These are phyloP conservation scores for Bellardia pandia DNA, from an alignment of 2,888 invertebrate species.

Conservation along the genomic window DNA sequence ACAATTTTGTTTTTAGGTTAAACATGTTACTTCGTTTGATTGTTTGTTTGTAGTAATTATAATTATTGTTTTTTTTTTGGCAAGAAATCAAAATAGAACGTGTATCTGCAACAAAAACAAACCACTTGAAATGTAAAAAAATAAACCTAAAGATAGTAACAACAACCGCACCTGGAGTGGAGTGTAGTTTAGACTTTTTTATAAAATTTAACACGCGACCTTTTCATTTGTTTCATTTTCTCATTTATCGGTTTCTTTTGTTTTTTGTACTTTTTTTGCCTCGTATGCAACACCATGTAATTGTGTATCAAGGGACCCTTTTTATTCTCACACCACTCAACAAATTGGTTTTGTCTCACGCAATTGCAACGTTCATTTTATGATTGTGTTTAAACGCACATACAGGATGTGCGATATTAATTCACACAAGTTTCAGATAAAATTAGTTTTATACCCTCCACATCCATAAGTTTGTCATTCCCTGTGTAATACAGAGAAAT, in stretches of 20 bases:
- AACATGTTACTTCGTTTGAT: conserved; percentile 22
- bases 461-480: no score
- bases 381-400: conserved; percentile 30
- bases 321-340: conserved; percentile 69
- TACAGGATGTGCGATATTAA: conserved; percentile 15
- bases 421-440: neutral
- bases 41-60: conserved; percentile 54
- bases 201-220: conserved; percentile 60
- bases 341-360: conserved; percentile 68
- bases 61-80: conserved; percentile 54
- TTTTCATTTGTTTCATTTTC: conserved; percentile 49
- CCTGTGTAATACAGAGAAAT: no score
- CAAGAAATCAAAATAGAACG: conserved; percentile 64
- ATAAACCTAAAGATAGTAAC: conserved; percentile 19
- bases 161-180: neutral
- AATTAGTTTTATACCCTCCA: no score
- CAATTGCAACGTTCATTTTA: conserved; percentile 66
- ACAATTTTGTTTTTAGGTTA: conserved; percentile 8
- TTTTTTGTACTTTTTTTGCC: conserved; percentile 10
- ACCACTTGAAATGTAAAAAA: conserved; percentile 44
- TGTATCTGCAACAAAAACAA: conserved; percentile 32
- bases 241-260: conserved; percentile 11
- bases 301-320: conserved; percentile 63
- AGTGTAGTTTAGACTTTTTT: neutral
- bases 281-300: conserved; percentile 62